These are phyloP conservation scores for Opisthocomus hoazin DNA, from an alignment of 2,113 vertebrate genomes.

Conservation along the genomic window DNA sequence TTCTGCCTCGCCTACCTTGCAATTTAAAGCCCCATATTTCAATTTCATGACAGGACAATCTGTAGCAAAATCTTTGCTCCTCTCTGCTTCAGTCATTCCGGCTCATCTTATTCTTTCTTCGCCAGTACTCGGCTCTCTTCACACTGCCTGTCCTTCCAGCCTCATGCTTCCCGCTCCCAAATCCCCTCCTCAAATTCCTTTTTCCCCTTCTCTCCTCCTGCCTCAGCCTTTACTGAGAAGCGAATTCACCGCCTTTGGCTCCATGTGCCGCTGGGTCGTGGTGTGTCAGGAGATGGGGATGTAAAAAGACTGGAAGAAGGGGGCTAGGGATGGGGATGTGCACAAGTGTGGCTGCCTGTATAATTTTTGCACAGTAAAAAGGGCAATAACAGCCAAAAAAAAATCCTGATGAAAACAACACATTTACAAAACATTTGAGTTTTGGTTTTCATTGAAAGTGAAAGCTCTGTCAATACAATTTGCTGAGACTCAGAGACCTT, in stretches of 20 bases:
- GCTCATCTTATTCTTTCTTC: background rate
- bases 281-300: background rate
- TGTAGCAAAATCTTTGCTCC: conserved; percentile 26
- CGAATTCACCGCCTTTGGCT: background rate
- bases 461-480: conserved; percentile 54
- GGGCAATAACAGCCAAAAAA: background rate
- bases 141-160: background rate
- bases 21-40: conserved; percentile 36
- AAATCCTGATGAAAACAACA: background rate
- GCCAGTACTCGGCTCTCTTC: background rate
- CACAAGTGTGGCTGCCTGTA: background rate
- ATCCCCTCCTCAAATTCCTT: background rate
- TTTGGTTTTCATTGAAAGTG: background rate
- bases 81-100: conserved; percentile 21
- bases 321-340: background rate
- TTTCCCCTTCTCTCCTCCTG: background rate
- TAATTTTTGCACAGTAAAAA: background rate
- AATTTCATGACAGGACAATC: conserved; percentile 50
- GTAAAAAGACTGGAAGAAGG: background rate
- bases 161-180: background rate
- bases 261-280: background rate
- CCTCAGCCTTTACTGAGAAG: background rate
- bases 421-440: background rate
- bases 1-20: background rate
- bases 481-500: conserved; percentile 29